Evolutionary conservation across 2,113 vertebrate species (phyloP).

Genomic region (Tachycineta bicolor): DNA sequence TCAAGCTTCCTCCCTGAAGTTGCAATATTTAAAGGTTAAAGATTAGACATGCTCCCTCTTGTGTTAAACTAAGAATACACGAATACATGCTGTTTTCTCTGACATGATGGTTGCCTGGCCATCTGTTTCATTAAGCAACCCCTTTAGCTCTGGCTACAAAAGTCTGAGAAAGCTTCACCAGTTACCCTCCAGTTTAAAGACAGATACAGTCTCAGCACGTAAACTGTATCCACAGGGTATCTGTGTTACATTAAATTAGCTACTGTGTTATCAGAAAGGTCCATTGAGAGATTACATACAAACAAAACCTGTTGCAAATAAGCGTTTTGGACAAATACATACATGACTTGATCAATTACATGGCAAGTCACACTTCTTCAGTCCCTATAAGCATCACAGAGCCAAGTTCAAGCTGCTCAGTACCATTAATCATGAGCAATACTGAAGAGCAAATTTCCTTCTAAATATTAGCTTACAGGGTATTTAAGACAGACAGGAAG

Average conservation of each 20-base stretch:
- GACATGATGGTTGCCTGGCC: conserved; percentile 69
- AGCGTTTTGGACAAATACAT: not conserved
- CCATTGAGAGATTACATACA: not conserved
- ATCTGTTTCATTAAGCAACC: conserved; percentile 66
- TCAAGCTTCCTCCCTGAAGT: conserved; percentile 58
- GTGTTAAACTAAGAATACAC: conserved; percentile 72
- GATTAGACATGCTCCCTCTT: conserved; percentile 77
- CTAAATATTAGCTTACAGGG: not conserved
- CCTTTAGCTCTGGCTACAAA: conserved; percentile 48
- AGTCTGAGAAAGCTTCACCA: conserved; percentile 41
- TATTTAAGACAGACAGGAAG: not conserved
- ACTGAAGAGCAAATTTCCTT: not conserved
- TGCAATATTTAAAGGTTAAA: conserved; percentile 76
- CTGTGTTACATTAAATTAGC: not conserved
- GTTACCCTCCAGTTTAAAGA: not conserved
- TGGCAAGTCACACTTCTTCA: not conserved
- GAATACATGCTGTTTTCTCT: conserved; percentile 69
- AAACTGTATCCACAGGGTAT: not conserved
- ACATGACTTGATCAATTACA: not conserved
- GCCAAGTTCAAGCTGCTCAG: not conserved
- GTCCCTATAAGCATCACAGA: not conserved
- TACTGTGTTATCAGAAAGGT: not conserved
- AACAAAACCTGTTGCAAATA: not conserved
- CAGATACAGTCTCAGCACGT: not conserved
- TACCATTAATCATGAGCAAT: not conserved